Conservation (phyloP, 2,797 vertebrate species). For the Lindbergichthys nudifrons region DNA sequence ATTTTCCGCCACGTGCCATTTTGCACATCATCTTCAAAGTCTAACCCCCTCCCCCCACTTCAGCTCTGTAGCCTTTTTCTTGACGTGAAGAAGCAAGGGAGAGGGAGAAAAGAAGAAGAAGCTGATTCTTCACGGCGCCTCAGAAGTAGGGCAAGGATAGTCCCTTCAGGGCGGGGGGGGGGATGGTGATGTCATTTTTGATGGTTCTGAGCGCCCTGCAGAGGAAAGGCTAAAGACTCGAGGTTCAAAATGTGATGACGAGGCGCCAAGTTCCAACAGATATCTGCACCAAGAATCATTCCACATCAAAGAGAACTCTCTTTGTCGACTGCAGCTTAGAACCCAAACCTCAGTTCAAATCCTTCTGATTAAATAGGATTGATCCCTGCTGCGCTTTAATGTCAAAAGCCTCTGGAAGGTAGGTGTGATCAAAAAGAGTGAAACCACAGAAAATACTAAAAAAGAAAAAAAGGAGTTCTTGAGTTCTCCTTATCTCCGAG, state of each 20-base stretch:
- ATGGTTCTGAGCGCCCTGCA: constrained; percentile 35
- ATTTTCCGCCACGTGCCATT: constrained; percentile 56
- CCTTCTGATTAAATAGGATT: constrained; percentile 37
- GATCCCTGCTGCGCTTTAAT: constrained; percentile 50
- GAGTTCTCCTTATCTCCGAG: constrained; percentile 1
- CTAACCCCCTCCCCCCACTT: constrained; percentile 45
- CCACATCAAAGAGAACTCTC: constrained; percentile 49
- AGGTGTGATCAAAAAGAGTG: constrained; percentile 42
- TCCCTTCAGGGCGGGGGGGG: constrained; percentile 66
- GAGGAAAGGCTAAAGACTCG: constrained; percentile 38
- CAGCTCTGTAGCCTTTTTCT: constrained; percentile 61
- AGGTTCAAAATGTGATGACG: constrained; percentile 36
- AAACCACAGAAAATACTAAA: constrained; percentile 37
- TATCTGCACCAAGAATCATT: constrained; percentile 29
- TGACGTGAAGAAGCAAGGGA: constrained; percentile 56
- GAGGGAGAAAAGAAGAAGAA: constrained; percentile 52
- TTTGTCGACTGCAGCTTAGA: constrained; percentile 34
- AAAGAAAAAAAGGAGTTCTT: not conserved
- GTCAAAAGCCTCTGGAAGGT: constrained; percentile 33
- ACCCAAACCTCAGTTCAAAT: constrained; percentile 51
- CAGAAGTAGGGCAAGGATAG: constrained; percentile 83
- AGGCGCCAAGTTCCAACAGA: constrained; percentile 20
- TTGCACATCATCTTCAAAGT: constrained; percentile 63
- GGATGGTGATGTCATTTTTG: constrained; percentile 59
- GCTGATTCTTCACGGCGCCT: constrained; percentile 77